These are phyloP conservation scores for Falco berigora DNA, from an alignment of 2,797 vertebrate genomes.

Conservation along the genomic window DNA sequence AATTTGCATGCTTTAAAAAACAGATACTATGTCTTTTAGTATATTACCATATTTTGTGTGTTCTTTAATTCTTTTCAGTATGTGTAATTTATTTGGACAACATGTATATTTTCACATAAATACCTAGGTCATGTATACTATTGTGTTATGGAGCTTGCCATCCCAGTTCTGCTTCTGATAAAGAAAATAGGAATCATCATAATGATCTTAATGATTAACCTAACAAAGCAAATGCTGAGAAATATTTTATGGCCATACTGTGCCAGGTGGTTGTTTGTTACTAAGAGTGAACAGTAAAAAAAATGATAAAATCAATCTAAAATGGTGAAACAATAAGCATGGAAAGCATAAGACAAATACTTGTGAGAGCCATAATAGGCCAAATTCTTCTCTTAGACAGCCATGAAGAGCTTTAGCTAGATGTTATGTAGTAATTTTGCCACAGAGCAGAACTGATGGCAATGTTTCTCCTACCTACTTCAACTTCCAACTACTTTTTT, in stretches of 20 bases:
- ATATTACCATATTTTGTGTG: neutral
- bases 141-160: neutral
- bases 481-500: neutral
- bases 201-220: neutral
- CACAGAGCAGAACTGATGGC: neutral
- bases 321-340: neutral
- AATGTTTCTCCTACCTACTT: neutral
- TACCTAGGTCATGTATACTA: neutral
- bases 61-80: neutral
- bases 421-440: neutral
- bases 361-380: neutral
- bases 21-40: neutral
- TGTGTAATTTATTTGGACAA: neutral
- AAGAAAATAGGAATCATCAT: neutral
- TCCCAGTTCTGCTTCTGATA: neutral
- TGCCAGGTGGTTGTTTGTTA: neutral
- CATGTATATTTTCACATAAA: neutral
- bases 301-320: neutral
- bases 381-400: neutral
- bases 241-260: neutral
- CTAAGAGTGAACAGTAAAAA: neutral
- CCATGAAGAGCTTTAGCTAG: neutral
- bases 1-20: conserved; percentile 4
- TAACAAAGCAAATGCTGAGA: neutral
- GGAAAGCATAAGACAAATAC: neutral